These are phyloP conservation scores for Pachyuromys duprasi DNA, from an alignment of 2,797 vertebrate genomes.

Conservation along the genomic window DNA sequence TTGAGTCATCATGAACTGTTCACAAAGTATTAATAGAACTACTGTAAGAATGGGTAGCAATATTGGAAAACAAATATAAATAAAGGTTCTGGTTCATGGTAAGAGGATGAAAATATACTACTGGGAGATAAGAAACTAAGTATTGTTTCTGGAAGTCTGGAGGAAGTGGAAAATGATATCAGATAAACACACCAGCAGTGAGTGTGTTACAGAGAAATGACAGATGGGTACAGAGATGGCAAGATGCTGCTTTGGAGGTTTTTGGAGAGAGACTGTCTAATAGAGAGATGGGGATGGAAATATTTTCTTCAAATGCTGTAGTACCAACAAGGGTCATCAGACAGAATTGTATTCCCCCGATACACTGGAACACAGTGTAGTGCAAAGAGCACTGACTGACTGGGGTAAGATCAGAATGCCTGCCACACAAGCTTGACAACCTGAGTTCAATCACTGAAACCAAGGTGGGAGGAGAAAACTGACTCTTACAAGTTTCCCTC, in stretches of 20 bases:
- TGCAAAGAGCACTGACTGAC: neutral
- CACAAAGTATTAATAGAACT: neutral
- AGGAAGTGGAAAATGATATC: constrained; percentile 60
- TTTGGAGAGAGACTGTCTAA: neutral
- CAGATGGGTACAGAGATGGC: neutral
- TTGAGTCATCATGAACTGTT: neutral
- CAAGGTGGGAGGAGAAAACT: neutral
- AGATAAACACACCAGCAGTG: neutral
- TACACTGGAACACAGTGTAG: neutral
- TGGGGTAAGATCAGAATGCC: neutral
- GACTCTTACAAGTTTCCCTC: neutral
- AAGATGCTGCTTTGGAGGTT: neutral
- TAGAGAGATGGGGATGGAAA: neutral
- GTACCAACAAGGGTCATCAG: neutral
- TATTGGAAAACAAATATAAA: neutral
- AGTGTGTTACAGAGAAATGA: neutral
- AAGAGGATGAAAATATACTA: constrained; percentile 22
- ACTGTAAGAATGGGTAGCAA: neutral
- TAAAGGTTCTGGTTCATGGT: neutral
- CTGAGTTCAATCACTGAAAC: neutral
- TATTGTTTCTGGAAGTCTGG: constrained; percentile 42
- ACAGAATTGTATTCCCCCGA: neutral
- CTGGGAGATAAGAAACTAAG: constrained; percentile 43
- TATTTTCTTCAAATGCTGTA: neutral
- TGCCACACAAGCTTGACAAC: neutral